Conservation (phyloP, 1,140 invertebrate genomes). For the Galleria mellonella region DNA sequence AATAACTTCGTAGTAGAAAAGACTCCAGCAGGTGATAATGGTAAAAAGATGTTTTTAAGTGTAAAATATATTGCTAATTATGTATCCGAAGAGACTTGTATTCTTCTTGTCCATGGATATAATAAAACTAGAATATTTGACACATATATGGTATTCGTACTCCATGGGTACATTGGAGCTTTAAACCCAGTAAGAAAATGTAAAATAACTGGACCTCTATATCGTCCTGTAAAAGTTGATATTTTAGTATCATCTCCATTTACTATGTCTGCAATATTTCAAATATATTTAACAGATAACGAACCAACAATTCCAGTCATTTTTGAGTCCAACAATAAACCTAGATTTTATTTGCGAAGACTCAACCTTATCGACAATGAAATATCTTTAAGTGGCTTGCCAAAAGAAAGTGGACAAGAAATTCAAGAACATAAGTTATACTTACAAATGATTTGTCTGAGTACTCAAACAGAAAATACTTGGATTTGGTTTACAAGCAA, state of each 20-base stretch:
- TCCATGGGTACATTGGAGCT: slow-evolving; percentile 32
- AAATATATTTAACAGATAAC: slow-evolving; percentile 40
- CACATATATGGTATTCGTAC: slow-evolving; percentile 51
- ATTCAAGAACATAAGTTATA: slow-evolving; percentile 46
- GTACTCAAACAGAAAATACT: slow-evolving; percentile 40
- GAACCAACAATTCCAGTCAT: slow-evolving; percentile 47
- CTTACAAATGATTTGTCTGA: slow-evolving; percentile 51
- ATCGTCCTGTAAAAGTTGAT: slow-evolving; percentile 54
- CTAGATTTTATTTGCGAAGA: slow-evolving; percentile 39
- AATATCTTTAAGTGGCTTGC: slow-evolving; percentile 36
- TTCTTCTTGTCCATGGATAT: slow-evolving; percentile 55
- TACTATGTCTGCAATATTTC: slow-evolving; percentile 20
- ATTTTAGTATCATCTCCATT: slow-evolving; percentile 51
- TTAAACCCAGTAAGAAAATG: slow-evolving; percentile 45
- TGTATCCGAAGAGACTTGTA: slow-evolving; percentile 37
- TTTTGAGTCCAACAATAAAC: slow-evolving; percentile 26
- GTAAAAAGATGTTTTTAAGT: slow-evolving; percentile 46
- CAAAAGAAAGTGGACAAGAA: slow-evolving; percentile 44
- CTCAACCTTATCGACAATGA: slow-evolving; percentile 54
- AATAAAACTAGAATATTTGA: slow-evolving; percentile 65
- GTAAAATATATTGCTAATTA: slow-evolving; percentile 57
- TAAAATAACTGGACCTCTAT: slow-evolving; percentile 53
- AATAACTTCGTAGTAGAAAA: slow-evolving; percentile 56
- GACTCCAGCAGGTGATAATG: slow-evolving; percentile 31
- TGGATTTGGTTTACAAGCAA: slow-evolving; percentile 61